A percentile compares a stretch with the other conserved stretches of the same genome.
These are phyloP conservation scores for Enteromius radiatus DNA, from an alignment of 2,797 vertebrate species.

Conservation along the genomic window DNA sequence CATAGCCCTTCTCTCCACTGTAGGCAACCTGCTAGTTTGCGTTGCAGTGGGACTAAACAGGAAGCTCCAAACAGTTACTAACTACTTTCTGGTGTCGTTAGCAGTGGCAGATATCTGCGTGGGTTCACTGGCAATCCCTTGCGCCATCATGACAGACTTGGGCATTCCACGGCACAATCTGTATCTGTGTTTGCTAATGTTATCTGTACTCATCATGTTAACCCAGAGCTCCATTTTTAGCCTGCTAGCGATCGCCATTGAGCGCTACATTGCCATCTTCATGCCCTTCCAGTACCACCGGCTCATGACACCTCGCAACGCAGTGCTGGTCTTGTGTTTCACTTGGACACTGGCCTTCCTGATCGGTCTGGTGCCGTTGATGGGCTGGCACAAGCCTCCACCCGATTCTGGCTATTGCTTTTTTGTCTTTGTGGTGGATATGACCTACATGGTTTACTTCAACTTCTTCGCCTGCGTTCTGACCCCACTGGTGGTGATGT, in stretches of 20 bases:
- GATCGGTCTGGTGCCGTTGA: slow-evolving; percentile 74
- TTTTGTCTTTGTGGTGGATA: slow-evolving; percentile 74
- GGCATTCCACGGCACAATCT: slow-evolving; percentile 76
- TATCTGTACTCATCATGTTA: slow-evolving; percentile 81
- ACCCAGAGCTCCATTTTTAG: slow-evolving; percentile 85
- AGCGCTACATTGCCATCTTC: slow-evolving; percentile 83
- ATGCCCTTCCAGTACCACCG: slow-evolving; percentile 78
- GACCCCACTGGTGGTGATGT: slow-evolving; percentile 76
- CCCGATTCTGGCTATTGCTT: slow-evolving; percentile 69
- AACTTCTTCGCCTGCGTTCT: slow-evolving; percentile 75
- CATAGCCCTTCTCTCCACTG: slow-evolving; percentile 76
- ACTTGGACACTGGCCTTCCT: slow-evolving; percentile 76
- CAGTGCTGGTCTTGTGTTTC: slow-evolving; percentile 71
- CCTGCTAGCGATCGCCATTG: slow-evolving; percentile 78
- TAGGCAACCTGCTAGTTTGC: slow-evolving; percentile 79
- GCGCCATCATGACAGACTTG: slow-evolving; percentile 78
- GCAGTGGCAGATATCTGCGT: slow-evolving; percentile 80
- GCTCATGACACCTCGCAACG: slow-evolving; percentile 76
- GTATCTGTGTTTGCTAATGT: slow-evolving; percentile 80
- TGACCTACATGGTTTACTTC: slow-evolving; percentile 79
- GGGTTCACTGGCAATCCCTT: slow-evolving; percentile 80
- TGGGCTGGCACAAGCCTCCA: slow-evolving; percentile 80
- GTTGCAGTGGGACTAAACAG: slow-evolving; percentile 73
- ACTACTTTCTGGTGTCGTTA: slow-evolving; percentile 83
- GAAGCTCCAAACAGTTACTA: slow-evolving; percentile 78